Evolutionary conservation across 2,113 vertebrate genomes (phyloP).

Genomic region (Arizona elegans): DNA sequence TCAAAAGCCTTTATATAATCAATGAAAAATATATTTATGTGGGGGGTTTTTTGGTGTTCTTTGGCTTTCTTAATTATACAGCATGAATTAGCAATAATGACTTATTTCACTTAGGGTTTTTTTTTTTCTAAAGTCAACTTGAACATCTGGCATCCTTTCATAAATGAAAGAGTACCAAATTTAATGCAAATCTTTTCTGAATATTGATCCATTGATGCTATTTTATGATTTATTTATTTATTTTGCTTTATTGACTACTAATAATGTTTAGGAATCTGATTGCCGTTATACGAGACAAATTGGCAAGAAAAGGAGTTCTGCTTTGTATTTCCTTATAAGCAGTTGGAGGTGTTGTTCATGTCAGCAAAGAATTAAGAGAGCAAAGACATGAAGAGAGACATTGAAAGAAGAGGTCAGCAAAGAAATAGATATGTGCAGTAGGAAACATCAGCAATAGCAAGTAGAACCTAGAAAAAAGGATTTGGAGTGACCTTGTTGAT

Average conservation of each 20-base stretch:
- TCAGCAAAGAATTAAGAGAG: not conserved
- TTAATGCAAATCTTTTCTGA: not conserved
- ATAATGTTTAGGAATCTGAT: not conserved
- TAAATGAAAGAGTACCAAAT: not conserved
- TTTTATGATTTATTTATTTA: not conserved
- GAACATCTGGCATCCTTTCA: not conserved
- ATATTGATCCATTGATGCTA: not conserved
- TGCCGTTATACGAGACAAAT: not conserved
- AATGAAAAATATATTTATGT: not conserved
- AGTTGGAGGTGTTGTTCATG: not conserved
- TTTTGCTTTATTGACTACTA: not conserved
- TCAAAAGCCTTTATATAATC: not conserved
- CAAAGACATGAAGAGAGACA: not conserved
- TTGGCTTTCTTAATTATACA: not conserved
- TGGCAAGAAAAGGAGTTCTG: not conserved
- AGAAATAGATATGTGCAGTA: not conserved
- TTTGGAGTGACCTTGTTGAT: not conserved
- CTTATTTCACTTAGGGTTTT: not conserved
- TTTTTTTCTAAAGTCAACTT: not conserved
- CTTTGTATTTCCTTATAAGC: not conserved
- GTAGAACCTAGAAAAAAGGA: not conserved
- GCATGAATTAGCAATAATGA: not conserved
- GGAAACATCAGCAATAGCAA: not conserved
- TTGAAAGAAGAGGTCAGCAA: not conserved
- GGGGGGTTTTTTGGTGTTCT: not conserved